Evolutionary conservation across 1,140 invertebrate species (phyloP).

Genomic region (Ceratosolen fusciceps): DNA sequence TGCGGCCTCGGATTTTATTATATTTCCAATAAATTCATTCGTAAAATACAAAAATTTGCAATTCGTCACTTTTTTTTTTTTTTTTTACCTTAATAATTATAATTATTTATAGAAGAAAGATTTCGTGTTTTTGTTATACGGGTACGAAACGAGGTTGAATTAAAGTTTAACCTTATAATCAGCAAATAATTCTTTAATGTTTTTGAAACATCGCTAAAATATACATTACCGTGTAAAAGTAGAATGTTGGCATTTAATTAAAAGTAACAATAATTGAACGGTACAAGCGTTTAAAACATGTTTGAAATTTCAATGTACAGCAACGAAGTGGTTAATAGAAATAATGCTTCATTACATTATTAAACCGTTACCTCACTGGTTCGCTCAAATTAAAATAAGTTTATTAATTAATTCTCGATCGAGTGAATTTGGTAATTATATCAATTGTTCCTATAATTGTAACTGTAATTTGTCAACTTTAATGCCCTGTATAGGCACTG

Average conservation of each 20-base stretch:
- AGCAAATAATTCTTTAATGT: constrained; percentile 24
- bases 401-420: not conserved
- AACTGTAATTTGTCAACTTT: no score
- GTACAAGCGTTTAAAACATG: not conserved
- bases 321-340: no score
- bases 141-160: constrained; percentile 1
- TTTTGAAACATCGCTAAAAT: constrained; percentile 17
- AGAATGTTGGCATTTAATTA: constrained; percentile 22
- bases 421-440: not conserved
- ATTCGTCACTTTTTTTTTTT: not conserved
- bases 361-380: not conserved
- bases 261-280: not conserved
- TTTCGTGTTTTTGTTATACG: not conserved
- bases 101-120: not conserved
- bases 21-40: not conserved
- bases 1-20: not conserved
- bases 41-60: not conserved
- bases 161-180: constrained; percentile 17
- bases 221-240: constrained; percentile 9
- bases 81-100: not conserved
- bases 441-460: no score
- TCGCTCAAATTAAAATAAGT: not conserved
- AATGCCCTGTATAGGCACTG: no score
- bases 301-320: not conserved
- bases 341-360: no score